Evolutionary conservation across 2,888 invertebrate genomes (phyloP).

Genomic region (Rhagophthalmus giganteus): DNA sequence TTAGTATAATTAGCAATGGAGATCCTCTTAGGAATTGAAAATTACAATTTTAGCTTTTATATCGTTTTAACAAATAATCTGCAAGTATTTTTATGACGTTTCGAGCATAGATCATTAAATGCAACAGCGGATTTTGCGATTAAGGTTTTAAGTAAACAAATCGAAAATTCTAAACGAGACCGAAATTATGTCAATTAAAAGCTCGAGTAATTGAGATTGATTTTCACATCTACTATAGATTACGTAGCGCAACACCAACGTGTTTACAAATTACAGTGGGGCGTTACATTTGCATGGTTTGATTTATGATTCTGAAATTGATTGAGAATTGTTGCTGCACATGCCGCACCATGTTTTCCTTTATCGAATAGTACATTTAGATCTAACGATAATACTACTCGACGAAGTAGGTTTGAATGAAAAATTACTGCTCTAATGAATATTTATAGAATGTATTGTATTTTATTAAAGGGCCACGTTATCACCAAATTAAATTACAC

Average conservation of each 20-base stretch:
- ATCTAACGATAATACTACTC: too few species aligned
- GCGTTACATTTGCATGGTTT: slow-evolving; percentile 35
- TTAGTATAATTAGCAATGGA: slow-evolving; percentile 2
- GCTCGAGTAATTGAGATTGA: slow-evolving; percentile 35
- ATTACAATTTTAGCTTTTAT: slow-evolving; percentile 1
- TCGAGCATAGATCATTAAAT: slow-evolving; percentile 5
- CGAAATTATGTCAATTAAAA: slow-evolving; percentile 34
- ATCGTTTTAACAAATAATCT: not conserved
- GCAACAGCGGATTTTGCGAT: slow-evolving; percentile 2
- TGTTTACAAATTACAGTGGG: slow-evolving; percentile 37
- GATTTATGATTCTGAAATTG: slow-evolving; percentile 34
- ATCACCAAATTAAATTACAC: too few species aligned
- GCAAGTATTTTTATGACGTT: not conserved
- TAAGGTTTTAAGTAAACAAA: slow-evolving; percentile 24
- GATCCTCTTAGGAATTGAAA: not conserved
- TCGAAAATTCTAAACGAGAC: slow-evolving; percentile 20
- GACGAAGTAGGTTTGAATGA: too few species aligned
- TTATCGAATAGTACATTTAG: too few species aligned
- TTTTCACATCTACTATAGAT: slow-evolving; percentile 31
- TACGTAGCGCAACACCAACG: slow-evolving; percentile 32
- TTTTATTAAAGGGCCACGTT: too few species aligned
- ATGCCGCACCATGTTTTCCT: slow-evolving; percentile 16
- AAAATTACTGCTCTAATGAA: too few species aligned
- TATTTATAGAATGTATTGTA: too few species aligned
- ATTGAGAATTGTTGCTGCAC: slow-evolving; percentile 29